These are phyloP conservation scores for Altica lythri DNA, from an alignment of 2,888 invertebrate genomes.

Conservation along the genomic window DNA sequence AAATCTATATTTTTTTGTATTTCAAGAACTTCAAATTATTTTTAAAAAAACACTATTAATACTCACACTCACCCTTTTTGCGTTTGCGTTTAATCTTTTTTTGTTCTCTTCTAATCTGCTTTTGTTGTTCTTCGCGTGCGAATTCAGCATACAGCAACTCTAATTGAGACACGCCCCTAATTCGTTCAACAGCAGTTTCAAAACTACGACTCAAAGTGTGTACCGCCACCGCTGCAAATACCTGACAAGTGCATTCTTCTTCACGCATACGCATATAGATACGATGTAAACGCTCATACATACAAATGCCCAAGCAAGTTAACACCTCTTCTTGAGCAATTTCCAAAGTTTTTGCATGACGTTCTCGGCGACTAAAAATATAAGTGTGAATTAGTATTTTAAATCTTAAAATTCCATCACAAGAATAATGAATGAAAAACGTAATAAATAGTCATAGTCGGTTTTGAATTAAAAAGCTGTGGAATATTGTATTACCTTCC, in stretches of 20 bases:
- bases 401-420: no score
- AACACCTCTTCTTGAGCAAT: conserved; percentile 96
- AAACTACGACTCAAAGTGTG: conserved; percentile 88
- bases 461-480: no score
- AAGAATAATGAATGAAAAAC: no score
- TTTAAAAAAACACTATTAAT: no score
- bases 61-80: conserved; percentile 68
- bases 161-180: conserved; percentile 80
- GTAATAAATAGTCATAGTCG: no score
- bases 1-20: no score
- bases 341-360: conserved; percentile 95
- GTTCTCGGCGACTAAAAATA: conserved; percentile 72
- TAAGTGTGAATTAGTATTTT: no score
- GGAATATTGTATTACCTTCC: conserved; percentile 65
- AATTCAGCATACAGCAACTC: conserved; percentile 88
- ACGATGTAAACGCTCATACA: conserved; percentile 87
- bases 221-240: conserved; percentile 85
- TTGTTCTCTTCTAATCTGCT: conserved; percentile 84
- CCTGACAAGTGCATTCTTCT: conserved; percentile 93
- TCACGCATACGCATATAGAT: conserved; percentile 85
- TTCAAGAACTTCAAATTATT: no score
- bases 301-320: conserved; percentile 91
- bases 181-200: conserved; percentile 86
- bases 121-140: conserved; percentile 82
- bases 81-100: conserved; percentile 79